These are phyloP conservation scores for Probosciger aterrimus DNA, from an alignment of 2,113 vertebrate species.

Conservation along the genomic window DNA sequence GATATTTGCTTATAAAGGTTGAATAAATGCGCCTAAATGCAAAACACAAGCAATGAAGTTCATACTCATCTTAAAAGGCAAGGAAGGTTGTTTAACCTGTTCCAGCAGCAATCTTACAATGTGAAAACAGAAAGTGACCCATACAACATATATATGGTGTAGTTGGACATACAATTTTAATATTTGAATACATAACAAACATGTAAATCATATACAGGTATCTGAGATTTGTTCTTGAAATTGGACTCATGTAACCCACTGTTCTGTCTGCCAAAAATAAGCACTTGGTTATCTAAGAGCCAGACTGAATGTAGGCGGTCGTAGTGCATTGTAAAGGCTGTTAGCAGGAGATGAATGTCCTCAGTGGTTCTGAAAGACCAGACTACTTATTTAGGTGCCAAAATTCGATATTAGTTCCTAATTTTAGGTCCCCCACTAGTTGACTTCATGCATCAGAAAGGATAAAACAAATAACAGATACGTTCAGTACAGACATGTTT, in stretches of 20 bases:
- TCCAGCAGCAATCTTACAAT: not conserved
- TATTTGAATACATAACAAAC: not conserved
- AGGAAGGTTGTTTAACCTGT: not conserved
- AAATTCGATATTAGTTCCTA: not conserved
- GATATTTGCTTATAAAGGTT: not conserved
- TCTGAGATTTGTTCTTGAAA: not conserved
- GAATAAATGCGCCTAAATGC: not conserved
- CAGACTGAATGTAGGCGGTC: slow-evolving; percentile 46
- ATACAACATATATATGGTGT: too few relatives aligned
- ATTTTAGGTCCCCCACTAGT: not conserved
- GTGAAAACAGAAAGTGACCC: not conserved
- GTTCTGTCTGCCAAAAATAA: slow-evolving; percentile 19
- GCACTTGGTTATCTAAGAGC: slow-evolving; percentile 25
- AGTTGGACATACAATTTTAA: fast-evolving
- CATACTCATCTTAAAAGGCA: not conserved
- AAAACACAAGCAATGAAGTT: not conserved
- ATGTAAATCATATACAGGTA: not conserved
- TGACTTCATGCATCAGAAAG: not conserved
- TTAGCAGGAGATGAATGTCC: not conserved
- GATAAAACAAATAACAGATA: not conserved
- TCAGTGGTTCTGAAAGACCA: not conserved
- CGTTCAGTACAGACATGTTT: not conserved
- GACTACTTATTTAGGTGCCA: not conserved
- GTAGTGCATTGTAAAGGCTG: not conserved
- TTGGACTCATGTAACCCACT: not conserved